Base-by-base conservation (phyloP, 2,113 vertebrate genomes). In the Oryzias curvinotus region DNA sequence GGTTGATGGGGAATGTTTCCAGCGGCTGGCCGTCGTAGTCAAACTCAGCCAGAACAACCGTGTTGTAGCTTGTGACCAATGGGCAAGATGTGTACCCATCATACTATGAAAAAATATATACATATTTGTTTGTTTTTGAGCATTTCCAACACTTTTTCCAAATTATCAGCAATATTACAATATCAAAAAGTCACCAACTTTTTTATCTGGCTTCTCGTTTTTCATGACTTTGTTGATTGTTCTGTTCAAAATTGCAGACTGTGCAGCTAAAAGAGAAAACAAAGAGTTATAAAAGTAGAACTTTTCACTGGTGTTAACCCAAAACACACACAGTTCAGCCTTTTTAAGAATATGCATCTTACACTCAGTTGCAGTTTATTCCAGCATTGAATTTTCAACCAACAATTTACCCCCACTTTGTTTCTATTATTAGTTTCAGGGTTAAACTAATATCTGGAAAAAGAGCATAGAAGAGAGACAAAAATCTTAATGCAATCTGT, bases 81-180 rank as follows among this genome's bases (percentile, higher is more conserved):
- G 97, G 97, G 67, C 97, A 99, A 0, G 97, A 99, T 0, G 97
- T 98, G 68, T 99, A 99, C 52, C 97, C 97, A 62, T 98, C 93
- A 5, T 99, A 99, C 97, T 99, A 67, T 25, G 41, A 75, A 66
- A 12, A 66, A 28, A 41, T 19, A 21, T 18, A 19, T 52, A 19
- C 36, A 25, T 5, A 41, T 25, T 0, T 5, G 41, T 50, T 41
- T 50, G n/a, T 48, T 30, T 17, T 18, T 26, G 25, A 41, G 7
- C 0, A 0, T 18, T 17, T 48, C n/a, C 47, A 48, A 13, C 18
- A 48, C 47, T 18, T 7, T 21, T 5, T 57, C 48, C 43, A 59
- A 68, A 4, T 42, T 2, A 57, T 43, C 13, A 52, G 19, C 59
- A 14, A 46, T 46, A 19, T 28, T 14, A 15, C 49, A 28, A 28